Percentiles rank a stretch among this genome's conserved stretches.
These are phyloP conservation scores for Xenops minutus DNA, from an alignment of 2,797 vertebrate species.

Conservation along the genomic window DNA sequence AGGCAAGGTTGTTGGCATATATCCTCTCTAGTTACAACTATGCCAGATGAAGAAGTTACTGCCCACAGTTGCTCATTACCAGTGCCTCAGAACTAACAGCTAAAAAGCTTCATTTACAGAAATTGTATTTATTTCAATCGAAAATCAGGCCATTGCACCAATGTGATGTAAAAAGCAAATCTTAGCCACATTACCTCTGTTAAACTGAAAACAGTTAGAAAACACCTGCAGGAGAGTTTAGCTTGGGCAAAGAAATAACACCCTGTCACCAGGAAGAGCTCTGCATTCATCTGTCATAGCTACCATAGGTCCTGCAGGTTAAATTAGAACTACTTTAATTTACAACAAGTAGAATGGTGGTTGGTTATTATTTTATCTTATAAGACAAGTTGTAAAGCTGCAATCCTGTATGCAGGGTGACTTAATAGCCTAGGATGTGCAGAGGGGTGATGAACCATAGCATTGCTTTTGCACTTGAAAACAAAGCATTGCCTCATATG, in stretches of 20 bases:
- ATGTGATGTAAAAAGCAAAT: background rate
- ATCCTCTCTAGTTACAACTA: background rate
- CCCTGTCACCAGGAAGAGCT: background rate
- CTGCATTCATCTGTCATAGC: background rate
- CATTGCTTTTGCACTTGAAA: background rate
- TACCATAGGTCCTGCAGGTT: accelerated
- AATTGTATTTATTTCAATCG: background rate
- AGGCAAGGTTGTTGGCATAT: background rate
- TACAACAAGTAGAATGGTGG: background rate
- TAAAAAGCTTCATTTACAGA: background rate
- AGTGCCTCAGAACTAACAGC: background rate
- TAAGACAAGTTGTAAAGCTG: background rate
- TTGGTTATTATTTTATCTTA: background rate
- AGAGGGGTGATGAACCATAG: background rate
- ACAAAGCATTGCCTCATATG: background rate
- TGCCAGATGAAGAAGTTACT: background rate
- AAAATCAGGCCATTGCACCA: background rate
- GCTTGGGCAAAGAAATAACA: accelerated
- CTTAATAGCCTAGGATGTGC: accelerated
- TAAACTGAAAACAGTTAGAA: background rate
- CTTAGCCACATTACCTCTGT: background rate
- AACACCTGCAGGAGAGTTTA: background rate
- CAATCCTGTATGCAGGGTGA: background rate
- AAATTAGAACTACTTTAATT: background rate
- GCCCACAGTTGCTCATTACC: background rate